These are phyloP conservation scores for Acanthornis magna DNA, from an alignment of 2,797 vertebrate genomes.

Conservation along the genomic window DNA sequence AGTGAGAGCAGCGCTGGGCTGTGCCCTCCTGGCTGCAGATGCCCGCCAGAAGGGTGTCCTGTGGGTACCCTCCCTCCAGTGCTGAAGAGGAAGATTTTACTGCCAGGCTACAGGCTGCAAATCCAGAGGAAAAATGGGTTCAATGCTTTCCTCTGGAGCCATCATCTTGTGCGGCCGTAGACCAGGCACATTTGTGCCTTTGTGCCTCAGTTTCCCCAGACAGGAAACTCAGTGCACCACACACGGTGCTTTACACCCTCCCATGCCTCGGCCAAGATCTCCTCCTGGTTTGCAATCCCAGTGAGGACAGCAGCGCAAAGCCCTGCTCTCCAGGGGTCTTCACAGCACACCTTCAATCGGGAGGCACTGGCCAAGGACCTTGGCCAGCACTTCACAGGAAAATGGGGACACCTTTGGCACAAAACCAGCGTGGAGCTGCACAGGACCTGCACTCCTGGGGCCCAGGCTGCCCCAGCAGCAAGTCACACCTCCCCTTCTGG, in stretches of 20 bases:
- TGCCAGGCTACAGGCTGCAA: neutral
- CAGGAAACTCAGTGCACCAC: neutral
- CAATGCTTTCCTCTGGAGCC: neutral
- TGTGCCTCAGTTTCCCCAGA: neutral
- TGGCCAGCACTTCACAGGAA: neutral
- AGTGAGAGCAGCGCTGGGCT: neutral
- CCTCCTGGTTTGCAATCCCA: neutral
- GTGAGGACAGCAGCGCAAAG: neutral
- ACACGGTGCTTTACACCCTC: neutral
- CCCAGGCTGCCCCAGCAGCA: neutral
- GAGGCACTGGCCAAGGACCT: neutral
- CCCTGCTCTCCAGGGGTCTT: neutral
- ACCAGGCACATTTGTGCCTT: neutral
- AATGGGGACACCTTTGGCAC: neutral
- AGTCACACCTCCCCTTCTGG: neutral
- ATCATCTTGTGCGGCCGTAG: neutral
- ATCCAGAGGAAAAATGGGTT: neutral
- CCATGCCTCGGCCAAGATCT: neutral
- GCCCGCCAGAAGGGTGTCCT: neutral
- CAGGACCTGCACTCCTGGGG: neutral
- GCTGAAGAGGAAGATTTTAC: neutral
- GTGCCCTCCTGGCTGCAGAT: neutral
- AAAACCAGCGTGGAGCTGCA: neutral
- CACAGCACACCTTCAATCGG: neutral
- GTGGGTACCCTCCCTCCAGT: neutral